Evolutionary conservation across 2,888 invertebrate species (phyloP), one percentile per base, ranked within the genome.

Genomic region (Tyria jacobaeae): DNA sequence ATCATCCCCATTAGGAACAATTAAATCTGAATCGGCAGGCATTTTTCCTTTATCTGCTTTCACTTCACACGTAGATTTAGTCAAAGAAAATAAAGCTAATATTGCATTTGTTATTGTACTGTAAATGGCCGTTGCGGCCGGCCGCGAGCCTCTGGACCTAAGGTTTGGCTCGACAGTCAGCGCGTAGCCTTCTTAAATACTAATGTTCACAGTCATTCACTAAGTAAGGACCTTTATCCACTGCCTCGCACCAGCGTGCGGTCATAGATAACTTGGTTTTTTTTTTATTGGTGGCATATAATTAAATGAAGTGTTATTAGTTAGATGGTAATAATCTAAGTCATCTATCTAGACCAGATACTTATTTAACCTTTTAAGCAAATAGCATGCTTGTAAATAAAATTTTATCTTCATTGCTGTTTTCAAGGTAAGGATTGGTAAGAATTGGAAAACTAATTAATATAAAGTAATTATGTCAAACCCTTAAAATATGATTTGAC

Each of bases 181-280:
- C 73, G 82, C 68, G 89, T 75, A 82, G 84, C 90, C 88, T 90
- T 91, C 92, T 92, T 94, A 92, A 91, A 94, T 92, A 93, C 88
- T 82, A 82, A 80, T 81, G 80, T 71, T 74, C 80, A 75, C 73
- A 84, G 87, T 86, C 92, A 91, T 89, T 88, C 87, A 85, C 88
- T 88, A 84, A 72, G 81, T 89, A 91, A 92, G 91, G 93, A 91
- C 91, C 73, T 62, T 60, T 35, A 64, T 55, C 44, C 56, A 54
- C 55, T 62, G 25, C 59, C 25, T 52, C 56, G 48, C 55, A 34
- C 34, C 24, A 48, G 21, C 17, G 21, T 17, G 10, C 6, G 6
- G 12, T 17, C 14, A 14, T 41, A 44, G 12, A 6, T 12, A 31
- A 12, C 10, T 21, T 21, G 27, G 6, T 27, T 27, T 27, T 27